These are phyloP conservation scores for Mythimna pallens DNA, from an alignment of 2,888 invertebrate genomes.

Conservation along the genomic window DNA sequence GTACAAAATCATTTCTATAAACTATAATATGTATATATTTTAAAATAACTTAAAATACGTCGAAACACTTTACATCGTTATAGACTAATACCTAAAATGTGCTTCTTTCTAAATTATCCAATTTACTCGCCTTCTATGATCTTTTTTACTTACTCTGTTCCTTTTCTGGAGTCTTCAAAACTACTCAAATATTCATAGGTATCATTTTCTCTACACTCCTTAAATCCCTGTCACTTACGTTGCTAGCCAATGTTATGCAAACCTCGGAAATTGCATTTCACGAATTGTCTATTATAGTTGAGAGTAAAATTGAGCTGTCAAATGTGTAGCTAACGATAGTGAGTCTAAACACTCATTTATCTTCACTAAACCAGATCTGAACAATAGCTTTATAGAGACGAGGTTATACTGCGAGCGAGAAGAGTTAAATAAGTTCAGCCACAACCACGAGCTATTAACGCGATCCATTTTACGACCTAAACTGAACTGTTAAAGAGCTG, in stretches of 20 bases:
- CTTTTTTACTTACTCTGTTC: too few relatives aligned
- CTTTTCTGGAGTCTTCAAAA: neutral
- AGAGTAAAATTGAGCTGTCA: slow-evolving; percentile 47
- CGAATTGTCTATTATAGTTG: neutral
- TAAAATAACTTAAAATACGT: too few relatives aligned
- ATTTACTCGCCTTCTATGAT: too few relatives aligned
- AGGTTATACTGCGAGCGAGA: slow-evolving; percentile 24
- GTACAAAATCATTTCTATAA: too few relatives aligned
- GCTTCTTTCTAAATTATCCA: too few relatives aligned
- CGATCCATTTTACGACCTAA: too few relatives aligned
- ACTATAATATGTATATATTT: too few relatives aligned
- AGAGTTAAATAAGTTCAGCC: neutral
- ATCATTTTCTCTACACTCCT: neutral
- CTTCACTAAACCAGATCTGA: slow-evolving; percentile 43
- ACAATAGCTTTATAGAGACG: slow-evolving; percentile 28
- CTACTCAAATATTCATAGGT: neutral
- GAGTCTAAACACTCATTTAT: slow-evolving; percentile 51
- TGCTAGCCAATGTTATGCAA: slow-evolving; percentile 15
- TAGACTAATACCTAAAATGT: too few relatives aligned
- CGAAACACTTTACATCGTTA: too few relatives aligned
- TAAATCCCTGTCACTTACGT: neutral
- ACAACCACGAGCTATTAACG: too few relatives aligned
- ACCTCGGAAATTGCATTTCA: slow-evolving; percentile 16
- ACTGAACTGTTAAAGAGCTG: too few relatives aligned
- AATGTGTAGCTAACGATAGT: slow-evolving; percentile 35